phyloP scores from a whole-genome alignment of 2,888 invertebrate genomes.

The Rugalucina vietnamica region DNA sequence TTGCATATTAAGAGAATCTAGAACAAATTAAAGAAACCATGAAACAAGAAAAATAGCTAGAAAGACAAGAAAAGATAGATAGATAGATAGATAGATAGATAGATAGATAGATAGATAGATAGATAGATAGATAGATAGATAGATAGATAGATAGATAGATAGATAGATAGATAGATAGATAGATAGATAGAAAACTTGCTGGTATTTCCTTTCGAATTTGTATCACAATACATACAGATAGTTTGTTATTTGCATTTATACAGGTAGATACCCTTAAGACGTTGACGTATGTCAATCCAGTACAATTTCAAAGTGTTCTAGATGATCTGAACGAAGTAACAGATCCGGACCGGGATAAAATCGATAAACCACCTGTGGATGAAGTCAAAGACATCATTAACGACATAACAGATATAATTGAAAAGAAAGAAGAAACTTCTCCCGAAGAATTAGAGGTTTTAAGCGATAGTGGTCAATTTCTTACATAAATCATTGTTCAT shows the following conservation, averaged over 20 bases:
- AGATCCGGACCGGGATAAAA: background rate
- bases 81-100: conserved; percentile 4
- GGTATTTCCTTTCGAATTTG: no score
- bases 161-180: conserved; percentile 17
- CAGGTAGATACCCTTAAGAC: background rate
- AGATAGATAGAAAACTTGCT: background rate
- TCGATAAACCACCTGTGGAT: background rate
- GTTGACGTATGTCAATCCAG: background rate
- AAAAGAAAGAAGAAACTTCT: background rate
- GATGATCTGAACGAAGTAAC: background rate
- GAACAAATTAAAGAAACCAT: no score
- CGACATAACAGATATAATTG: background rate
- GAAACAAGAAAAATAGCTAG: background rate
- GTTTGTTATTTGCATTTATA: background rate
- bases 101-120: conserved; percentile 15
- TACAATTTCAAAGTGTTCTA: background rate
- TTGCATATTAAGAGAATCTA: no score
- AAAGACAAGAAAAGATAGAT: conserved; percentile 1
- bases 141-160: conserved; percentile 17
- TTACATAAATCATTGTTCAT: no score
- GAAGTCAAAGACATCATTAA: background rate
- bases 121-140: conserved; percentile 17
- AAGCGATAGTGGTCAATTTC: no score
- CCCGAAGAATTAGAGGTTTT: background rate
- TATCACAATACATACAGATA: no score